A percentile compares a stretch with the other conserved stretches of the same genome.
Evolutionary conservation across 1,140 invertebrate genomes (phyloP).

Genomic region (Lasioglossum albipes): DNA sequence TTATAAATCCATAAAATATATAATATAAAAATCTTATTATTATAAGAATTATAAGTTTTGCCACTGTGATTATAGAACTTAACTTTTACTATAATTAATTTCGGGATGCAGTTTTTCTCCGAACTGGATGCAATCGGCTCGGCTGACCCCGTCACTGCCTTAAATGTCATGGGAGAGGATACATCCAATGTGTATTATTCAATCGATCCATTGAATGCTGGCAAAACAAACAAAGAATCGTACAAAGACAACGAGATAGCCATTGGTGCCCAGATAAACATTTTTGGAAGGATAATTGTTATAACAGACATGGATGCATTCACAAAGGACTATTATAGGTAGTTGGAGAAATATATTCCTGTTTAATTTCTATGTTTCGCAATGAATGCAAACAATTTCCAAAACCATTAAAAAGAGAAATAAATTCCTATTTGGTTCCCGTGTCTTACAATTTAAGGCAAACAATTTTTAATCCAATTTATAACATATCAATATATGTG

Average conservation of each 20-base stretch:
- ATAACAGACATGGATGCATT: slow-evolving; percentile 92
- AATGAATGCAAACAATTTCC: no score
- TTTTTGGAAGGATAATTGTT: slow-evolving; percentile 89
- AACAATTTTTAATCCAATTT: no score
- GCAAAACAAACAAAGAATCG: slow-evolving; percentile 80
- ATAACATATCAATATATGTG: not conserved
- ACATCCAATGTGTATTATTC: slow-evolving; percentile 83
- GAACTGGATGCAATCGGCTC: slow-evolving; percentile 83
- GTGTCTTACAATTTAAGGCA: no score
- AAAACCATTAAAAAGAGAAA: no score
- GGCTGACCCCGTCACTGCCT: slow-evolving; percentile 82
- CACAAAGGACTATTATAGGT: slow-evolving; percentile 92
- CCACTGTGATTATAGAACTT: not conserved
- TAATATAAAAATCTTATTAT: no score
- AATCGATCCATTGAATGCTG: slow-evolving; percentile 81
- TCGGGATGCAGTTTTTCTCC: slow-evolving; percentile 69
- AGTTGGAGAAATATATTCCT: not conserved
- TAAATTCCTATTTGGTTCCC: no score
- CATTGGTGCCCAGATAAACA: slow-evolving; percentile 89
- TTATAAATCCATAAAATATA: no score
- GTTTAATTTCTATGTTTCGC: no score
- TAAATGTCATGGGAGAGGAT: slow-evolving; percentile 86
- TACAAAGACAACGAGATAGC: slow-evolving; percentile 88
- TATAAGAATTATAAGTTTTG: no score
- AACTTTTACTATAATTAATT: not conserved